Evolutionary conservation across 2,113 vertebrate genomes (phyloP).

Genomic region (Vanacampus margaritifer): DNA sequence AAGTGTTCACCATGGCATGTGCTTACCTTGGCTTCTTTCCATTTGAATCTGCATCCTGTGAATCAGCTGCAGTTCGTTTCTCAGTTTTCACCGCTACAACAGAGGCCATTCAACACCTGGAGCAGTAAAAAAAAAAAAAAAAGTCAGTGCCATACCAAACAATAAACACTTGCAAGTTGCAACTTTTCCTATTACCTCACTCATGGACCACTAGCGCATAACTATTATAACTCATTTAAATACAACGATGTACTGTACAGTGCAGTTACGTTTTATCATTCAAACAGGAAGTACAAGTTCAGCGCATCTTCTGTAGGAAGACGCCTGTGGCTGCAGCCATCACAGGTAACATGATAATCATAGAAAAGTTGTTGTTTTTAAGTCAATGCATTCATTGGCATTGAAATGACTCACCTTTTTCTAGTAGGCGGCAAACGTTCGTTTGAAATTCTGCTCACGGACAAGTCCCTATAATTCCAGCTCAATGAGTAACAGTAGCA

Average conservation of each 20-base stretch:
- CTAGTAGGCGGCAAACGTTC: conserved; percentile 19
- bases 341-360: background rate
- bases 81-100: conserved; percentile 78
- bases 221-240: background rate
- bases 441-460: conserved; percentile 3
- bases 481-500: background rate
- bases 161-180: conserved; percentile 6
- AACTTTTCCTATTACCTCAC: background rate
- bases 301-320: background rate
- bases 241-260: background rate
- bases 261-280: background rate
- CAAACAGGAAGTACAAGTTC: conserved; percentile 10
- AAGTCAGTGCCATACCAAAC: background rate
- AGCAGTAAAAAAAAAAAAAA: conserved; percentile 15
- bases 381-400: background rate
- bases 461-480: conserved; percentile 3
- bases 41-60: conserved; percentile 82
- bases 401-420: conserved; percentile 33
- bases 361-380: background rate
- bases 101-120: conserved; percentile 91
- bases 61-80: conserved; percentile 74
- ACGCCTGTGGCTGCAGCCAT: background rate
- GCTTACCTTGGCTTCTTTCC: conserved; percentile 89
- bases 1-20: background rate
- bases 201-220: background rate